These are phyloP conservation scores for Prochilodus magdalenae DNA, from an alignment of 2,113 vertebrate genomes.

Conservation along the genomic window DNA sequence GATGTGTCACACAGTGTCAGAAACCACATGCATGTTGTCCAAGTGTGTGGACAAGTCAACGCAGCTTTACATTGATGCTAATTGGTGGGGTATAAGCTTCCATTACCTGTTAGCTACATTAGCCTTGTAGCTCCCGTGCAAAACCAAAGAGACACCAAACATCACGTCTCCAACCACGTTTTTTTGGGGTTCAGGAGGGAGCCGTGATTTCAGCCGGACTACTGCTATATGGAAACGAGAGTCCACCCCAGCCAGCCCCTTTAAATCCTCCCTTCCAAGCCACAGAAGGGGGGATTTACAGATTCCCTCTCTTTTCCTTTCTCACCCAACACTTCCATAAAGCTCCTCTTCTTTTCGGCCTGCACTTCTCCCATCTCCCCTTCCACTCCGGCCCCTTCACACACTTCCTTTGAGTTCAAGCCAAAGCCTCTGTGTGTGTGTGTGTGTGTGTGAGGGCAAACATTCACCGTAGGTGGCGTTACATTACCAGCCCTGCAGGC, in stretches of 20 bases:
- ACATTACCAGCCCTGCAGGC: conserved; percentile 13
- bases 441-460: conserved; percentile 47
- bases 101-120: too few species aligned
- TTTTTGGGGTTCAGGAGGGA: too few species aligned
- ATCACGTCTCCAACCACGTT: too few species aligned
- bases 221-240: not conserved
- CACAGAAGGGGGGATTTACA: not conserved
- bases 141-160: not conserved
- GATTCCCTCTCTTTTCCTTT: not conserved
- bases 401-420: conserved; percentile 53
- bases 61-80: too few species aligned
- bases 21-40: too few species aligned
- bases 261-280: conserved; percentile 24
- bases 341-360: conserved; percentile 29
- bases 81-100: too few species aligned
- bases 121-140: not conserved
- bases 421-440: conserved; percentile 24
- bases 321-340: conserved; percentile 26
- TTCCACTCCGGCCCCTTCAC: conserved; percentile 45
- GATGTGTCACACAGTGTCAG: too few species aligned
- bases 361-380: conserved; percentile 6
- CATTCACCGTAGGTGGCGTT: conserved; percentile 50
- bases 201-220: not conserved
- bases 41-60: too few species aligned
- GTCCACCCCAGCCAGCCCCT: conserved; percentile 1